These are phyloP conservation scores for Athrips mouffetella DNA, from an alignment of 2,888 invertebrate species.

Conservation along the genomic window DNA sequence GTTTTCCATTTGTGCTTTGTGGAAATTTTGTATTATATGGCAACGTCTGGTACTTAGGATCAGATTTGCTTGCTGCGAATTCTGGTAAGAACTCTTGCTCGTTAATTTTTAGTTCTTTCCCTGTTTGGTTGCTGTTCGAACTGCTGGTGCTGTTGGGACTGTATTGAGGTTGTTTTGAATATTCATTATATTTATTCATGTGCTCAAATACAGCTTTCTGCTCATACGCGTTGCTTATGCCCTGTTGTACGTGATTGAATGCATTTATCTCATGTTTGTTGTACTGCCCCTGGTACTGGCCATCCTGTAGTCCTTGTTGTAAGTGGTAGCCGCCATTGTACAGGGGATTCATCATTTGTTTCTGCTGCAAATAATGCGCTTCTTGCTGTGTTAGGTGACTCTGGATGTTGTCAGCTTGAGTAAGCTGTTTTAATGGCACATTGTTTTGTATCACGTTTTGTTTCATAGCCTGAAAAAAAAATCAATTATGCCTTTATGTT, in stretches of 20 bases:
- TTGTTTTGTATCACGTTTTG: conserved; percentile 73
- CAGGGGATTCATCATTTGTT: conserved; percentile 72
- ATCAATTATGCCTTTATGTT: neutral
- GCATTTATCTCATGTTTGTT: conserved; percentile 58
- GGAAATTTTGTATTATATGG: conserved; percentile 93
- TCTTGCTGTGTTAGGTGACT: conserved; percentile 71
- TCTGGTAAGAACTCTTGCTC: conserved; percentile 80
- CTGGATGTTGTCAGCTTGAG: conserved; percentile 70
- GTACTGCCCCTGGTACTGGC: conserved; percentile 62
- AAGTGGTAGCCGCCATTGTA: conserved; percentile 64
- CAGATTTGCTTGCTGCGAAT: conserved; percentile 88
- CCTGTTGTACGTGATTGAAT: conserved; percentile 67
- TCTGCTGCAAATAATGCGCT: conserved; percentile 74
- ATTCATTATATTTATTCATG: conserved; percentile 70
- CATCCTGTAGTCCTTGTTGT: conserved; percentile 52
- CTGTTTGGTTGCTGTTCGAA: conserved; percentile 70
- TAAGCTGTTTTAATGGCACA: conserved; percentile 74
- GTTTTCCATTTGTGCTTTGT: conserved; percentile 71
- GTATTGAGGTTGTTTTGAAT: conserved; percentile 73
- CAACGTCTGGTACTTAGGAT: conserved; percentile 94
- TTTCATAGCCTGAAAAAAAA: conserved; percentile 59
- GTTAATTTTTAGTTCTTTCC: conserved; percentile 70
- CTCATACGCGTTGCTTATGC: conserved; percentile 68
- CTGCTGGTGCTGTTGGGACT: conserved; percentile 77
- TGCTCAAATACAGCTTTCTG: conserved; percentile 67